Evolutionary conservation across 2,888 invertebrate species (phyloP), one percentile per base, ranked within the genome.

Genomic region (Lordiphosa fenestrarum): DNA sequence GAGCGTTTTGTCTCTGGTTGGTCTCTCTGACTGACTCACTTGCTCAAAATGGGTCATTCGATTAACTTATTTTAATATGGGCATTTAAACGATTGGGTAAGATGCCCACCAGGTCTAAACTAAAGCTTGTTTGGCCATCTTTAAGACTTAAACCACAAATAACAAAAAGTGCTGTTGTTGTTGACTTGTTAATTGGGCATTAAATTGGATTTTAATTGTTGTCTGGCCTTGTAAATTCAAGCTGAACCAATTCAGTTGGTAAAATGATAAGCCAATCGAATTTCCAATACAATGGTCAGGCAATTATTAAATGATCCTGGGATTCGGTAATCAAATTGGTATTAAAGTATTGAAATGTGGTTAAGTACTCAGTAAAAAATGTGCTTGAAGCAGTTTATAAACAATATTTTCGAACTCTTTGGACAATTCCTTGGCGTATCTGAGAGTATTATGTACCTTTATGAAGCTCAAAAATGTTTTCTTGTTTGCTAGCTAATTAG

Each of bases 21-120:
- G 30, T 30, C 41, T n/a, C n/a, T n/a, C n/a, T n/a, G n/a, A n/a
- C n/a, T 40, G 49, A 46, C 38, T 44, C 48, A 71, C 39, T 72
- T 63, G 72, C 6, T 48, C 54, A 50, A 74, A 77, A 82, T 78
- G 64, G 78, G 82, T 78, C 66, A 66, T 52, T 73, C 78, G 64
- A 64, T 66, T 58, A 61, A 65, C 64, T 61, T 57, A 76, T 66
- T 80, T 76, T 30, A 64, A 72, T 57, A 46, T 60, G 40, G 10
- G 25, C 40, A 51, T 57, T 47, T 51, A 42, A 48, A 39, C 56
- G 59, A 63, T 80, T 73, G 55, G 69, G 81, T 69, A 81, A 77
- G 58, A 60, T 37, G 62, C 53, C 55, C 35, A 53, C 15, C 21
- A 55, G 47, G 37, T 59, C 19, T 19, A 44, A n/a, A 44, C 15